These are phyloP conservation scores for Lacanobia oleracea DNA, from an alignment of 2,888 invertebrate species.

Conservation along the genomic window DNA sequence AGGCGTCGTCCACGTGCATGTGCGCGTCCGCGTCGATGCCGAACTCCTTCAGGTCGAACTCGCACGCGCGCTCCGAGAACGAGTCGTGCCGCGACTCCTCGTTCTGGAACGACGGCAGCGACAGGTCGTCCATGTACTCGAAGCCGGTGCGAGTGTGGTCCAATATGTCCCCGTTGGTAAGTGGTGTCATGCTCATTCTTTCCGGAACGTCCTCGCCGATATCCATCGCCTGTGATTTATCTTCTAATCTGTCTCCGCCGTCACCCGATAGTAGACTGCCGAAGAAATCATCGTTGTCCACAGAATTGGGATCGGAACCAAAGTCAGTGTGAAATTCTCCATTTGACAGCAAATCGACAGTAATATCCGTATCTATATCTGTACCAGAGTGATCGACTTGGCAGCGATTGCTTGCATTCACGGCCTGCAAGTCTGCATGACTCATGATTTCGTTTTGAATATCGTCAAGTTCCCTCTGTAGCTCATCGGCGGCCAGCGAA, in stretches of 20 bases:
- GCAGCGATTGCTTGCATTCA: conserved; percentile 70
- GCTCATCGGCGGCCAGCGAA: conserved; percentile 83
- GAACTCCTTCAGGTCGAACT: conserved; percentile 91
- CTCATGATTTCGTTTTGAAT: conserved; percentile 87
- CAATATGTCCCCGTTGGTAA: conserved; percentile 84
- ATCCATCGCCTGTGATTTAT: conserved; percentile 82
- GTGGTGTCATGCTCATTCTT: conserved; percentile 82
- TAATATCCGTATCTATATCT: conserved; percentile 79
- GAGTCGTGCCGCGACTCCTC: conserved; percentile 80
- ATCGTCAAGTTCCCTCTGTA: conserved; percentile 85
- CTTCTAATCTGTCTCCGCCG: conserved; percentile 73
- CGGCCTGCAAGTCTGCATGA: conserved; percentile 81
- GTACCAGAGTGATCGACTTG: conserved; percentile 68
- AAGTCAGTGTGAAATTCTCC: conserved; percentile 83
- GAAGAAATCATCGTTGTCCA: conserved; percentile 84
- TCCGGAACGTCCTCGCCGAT: conserved; percentile 81
- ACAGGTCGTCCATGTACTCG: conserved; percentile 86
- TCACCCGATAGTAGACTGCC: conserved; percentile 81
- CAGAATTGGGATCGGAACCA: conserved; percentile 77
- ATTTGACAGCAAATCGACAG: conserved; percentile 77
- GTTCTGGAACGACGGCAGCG: conserved; percentile 84
- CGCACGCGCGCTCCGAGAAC: conserved; percentile 80
- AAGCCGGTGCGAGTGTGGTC: conserved; percentile 83
- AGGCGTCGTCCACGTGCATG: conserved; percentile 88
- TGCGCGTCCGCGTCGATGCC: conserved; percentile 92